Percentiles rank a stretch among this genome's conserved stretches.
phyloP scores from a whole-genome alignment of 2,113 vertebrate species.

The Dendrocopos noguchii region DNA sequence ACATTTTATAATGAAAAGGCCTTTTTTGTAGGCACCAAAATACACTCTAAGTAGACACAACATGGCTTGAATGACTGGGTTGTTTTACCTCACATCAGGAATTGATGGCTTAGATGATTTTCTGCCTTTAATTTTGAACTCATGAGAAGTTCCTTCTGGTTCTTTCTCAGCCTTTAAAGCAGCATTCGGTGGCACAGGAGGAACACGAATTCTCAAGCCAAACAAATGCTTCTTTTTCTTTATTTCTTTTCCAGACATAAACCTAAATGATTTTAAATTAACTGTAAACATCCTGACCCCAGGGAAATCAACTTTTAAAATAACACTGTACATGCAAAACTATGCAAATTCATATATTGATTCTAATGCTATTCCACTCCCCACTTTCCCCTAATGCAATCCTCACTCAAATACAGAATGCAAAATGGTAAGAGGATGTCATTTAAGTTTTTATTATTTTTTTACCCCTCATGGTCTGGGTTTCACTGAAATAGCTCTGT shows the following conservation, averaged over 20 bases:
- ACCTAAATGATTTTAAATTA: conserved; percentile 79
- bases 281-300: not conserved
- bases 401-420: not conserved
- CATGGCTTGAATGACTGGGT: not conserved
- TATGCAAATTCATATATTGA: not conserved
- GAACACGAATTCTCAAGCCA: conserved; percentile 94
- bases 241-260: conserved; percentile 99
- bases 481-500: not conserved
- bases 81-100: conserved; percentile 83
- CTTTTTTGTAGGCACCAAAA: not conserved
- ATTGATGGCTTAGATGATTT: conserved; percentile 86
- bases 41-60: not conserved
- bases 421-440: not conserved
- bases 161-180: conserved; percentile 85
- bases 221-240: conserved; percentile 99
- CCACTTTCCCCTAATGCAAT: not conserved
- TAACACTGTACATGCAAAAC: not conserved
- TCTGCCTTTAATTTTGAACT: conserved; percentile 97
- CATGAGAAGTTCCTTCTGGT: conserved; percentile 90
- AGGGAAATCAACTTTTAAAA: not conserved
- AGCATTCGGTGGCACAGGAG: conserved; percentile 90
- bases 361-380: not conserved
- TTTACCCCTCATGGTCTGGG: not conserved
- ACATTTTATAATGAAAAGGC: not conserved
- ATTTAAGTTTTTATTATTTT: not conserved